Base-by-base conservation (phyloP, 2,113 vertebrate genomes). In the Oryzias curvinotus region DNA sequence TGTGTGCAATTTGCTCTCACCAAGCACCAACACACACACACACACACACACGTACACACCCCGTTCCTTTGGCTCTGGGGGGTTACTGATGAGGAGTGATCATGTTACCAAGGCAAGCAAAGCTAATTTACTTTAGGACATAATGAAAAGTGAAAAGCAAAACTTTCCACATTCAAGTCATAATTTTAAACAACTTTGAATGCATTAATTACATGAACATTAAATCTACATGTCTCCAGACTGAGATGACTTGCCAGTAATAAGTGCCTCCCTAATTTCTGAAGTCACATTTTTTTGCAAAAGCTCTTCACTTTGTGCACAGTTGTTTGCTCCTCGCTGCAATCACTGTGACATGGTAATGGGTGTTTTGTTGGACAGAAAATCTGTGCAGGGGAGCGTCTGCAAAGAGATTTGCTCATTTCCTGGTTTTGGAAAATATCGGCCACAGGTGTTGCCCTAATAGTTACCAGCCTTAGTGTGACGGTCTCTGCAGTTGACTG, bases 1-100 rank as follows among this genome's bases (percentile, higher is more conserved):
- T 88, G 85, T 76, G 88, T 81, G 82, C 86, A 88, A 89, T 93
- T 91, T 91, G 90, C 88, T 90, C 90, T 88, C 86, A 80, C 78
- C 82, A 71, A 73, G 81, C 80, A 80, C 56, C 51, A 57, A 71
- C 73, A 71, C 75, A 75, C 80, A 81, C 36, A 66, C 61, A 30
- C 51, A 57, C 58, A 77, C 76, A 73, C 80, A 81, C 36, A 66
- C 61, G 30, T 53, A 57, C 58, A 77, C 76, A 73, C 47, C 58
- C 71, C 60, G 18, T 75, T 77, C 67, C 68, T 76, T 64, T 61
- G 61, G 71, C 71, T 73, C 78, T 65, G 46, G 25, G 49, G 62
- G 60, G 57, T 21, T 57, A 70, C 66, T 60, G 72, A 80, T 75
- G 73, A 78, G 61, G 58, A 83, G 74, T 65, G 79, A 77, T 88